Base-by-base conservation (phyloP, 1,140 invertebrate genomes). In the Drosophila asahinai region DNA sequence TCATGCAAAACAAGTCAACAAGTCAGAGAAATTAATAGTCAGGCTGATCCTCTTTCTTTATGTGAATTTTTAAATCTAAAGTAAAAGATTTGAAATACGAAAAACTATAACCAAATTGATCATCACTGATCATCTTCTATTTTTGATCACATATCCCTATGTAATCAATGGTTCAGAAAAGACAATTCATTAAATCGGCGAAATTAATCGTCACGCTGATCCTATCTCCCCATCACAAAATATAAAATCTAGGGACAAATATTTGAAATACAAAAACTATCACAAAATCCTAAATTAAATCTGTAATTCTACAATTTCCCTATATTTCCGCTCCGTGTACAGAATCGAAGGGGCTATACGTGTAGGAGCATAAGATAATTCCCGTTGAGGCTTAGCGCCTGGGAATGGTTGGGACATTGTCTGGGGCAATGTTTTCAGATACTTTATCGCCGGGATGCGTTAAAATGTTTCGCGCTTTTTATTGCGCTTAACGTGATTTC, bases 391-490 rank as follows among this genome's bases (percentile, higher is more conserved):
- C 81, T 89, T 86, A 86, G 80, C 83, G 83, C 83, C 80, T 73
- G 60, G 84, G 65, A 86, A 86, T 76, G 65, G 81, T 47, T 36
- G 63, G 63, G 66, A 81, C 82, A 86, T 77, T 76, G 79, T 83
- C 77, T 75, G 83, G 71, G 67, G 72, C 83, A 86, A 86, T 86
- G 83, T 89, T 89, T 89, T 80, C 86, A 90, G 86, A 89, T 89
- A 89, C 86, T 89, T 89, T 89, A 89, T 89, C 86, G 86, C 81
- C 52, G 66, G 45, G 81, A 89, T 83, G 86, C 86, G 86, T 89
- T 89, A 89, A 89, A 86, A 89, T 89, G 86, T 89, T 89, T 89
- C 86, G 86, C 86, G 86, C 81, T 89, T 89, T 89, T 89, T 89
- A 89, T 89, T 90, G 81, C 78, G 86, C 81, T 89, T 89, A 90